Evolutionary conservation across 2,113 vertebrate species (phyloP).

Genomic region (Hiodon alosoides): DNA sequence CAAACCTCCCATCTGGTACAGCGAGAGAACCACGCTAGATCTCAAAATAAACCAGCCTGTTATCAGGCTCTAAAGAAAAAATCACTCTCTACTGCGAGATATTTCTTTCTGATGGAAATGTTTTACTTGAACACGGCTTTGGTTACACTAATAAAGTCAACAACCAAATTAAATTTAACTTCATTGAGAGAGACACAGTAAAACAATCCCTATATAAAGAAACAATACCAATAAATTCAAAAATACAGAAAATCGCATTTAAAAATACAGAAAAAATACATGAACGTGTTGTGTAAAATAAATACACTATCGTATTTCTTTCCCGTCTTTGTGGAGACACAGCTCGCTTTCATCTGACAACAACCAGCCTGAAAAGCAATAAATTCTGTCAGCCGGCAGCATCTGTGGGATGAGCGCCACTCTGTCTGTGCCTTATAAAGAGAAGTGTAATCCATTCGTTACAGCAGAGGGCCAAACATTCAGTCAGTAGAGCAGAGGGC

Average conservation of each 20-base stretch:
- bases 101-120: too few species aligned
- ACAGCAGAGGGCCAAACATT: background rate
- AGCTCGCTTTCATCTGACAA: background rate
- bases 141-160: too few species aligned
- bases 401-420: conserved; percentile 4
- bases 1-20: too few species aligned
- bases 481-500: background rate
- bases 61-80: too few species aligned
- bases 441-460: background rate
- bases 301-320: background rate
- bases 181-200: background rate
- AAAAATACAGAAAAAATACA: too few species aligned
- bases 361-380: background rate
- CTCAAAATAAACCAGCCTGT: too few species aligned
- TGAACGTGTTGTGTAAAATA: background rate
- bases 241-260: background rate
- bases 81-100: too few species aligned
- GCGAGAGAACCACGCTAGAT: too few species aligned
- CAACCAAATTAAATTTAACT: too few species aligned
- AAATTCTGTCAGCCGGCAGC: conserved; percentile 13
- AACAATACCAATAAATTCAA: background rate
- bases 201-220: background rate
- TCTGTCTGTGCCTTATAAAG: background rate
- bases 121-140: too few species aligned
- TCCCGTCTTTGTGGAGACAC: background rate